Percentiles rank a stretch among this genome's conserved stretches.
These are phyloP conservation scores for Lymantria dispar DNA, from an alignment of 2,888 invertebrate genomes.

Conservation along the genomic window DNA sequence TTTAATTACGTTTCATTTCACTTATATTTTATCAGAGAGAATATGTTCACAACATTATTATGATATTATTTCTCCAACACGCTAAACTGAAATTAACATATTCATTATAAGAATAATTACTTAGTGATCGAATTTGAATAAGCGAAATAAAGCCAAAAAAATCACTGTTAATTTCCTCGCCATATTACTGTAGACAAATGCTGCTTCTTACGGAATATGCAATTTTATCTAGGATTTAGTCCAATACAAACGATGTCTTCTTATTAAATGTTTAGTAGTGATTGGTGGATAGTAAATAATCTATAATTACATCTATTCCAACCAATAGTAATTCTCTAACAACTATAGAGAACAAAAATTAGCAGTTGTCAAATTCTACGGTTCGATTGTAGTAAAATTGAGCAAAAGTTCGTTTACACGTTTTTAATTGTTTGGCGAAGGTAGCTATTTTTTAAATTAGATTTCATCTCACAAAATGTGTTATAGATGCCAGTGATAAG, in stretches of 20 bases:
- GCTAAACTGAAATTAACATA: no score
- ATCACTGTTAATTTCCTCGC: no score
- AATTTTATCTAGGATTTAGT: not conserved
- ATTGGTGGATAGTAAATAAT: constrained; percentile 49
- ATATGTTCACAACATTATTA: no score
- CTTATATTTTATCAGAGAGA: no score
- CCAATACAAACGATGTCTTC: constrained; percentile 44
- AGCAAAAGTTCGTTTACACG: constrained; percentile 40
- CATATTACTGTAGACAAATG: not conserved
- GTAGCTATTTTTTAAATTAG: constrained; percentile 37
- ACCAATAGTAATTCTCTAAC: constrained; percentile 42
- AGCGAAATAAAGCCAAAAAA: no score
- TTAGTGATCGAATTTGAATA: no score
- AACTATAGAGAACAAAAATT: constrained; percentile 31
- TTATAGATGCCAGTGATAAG: constrained; percentile 41
- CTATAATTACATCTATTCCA: constrained; percentile 21
- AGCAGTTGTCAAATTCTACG: constrained; percentile 34
- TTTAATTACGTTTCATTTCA: no score
- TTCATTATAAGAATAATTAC: no score
- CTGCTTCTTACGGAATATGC: constrained; percentile 38
- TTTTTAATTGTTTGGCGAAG: constrained; percentile 39
- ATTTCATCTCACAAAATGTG: constrained; percentile 41
- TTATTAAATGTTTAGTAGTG: constrained; percentile 58
- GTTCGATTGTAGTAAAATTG: constrained; percentile 51
- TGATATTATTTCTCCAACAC: no score